Base-by-base conservation (phyloP, 2,113 vertebrate genomes). In the Gobius niger region DNA sequence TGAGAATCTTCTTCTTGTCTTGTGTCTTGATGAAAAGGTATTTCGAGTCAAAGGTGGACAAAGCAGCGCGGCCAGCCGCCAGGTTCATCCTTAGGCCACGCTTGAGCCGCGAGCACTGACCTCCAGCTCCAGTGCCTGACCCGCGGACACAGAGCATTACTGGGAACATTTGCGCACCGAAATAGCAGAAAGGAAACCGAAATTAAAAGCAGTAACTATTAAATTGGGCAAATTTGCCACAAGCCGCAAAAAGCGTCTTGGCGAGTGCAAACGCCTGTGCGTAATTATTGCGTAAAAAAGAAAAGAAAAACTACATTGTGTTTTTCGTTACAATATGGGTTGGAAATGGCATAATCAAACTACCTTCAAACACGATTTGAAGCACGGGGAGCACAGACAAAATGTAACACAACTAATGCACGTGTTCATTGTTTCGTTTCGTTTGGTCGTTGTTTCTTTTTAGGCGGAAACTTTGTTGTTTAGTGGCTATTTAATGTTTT, bases 51-150 rank as follows among this genome's bases (percentile, higher is more conserved):
- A 96, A 96, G 95, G 95, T 96, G 92, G 95, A 95, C 94, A 94
- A 95, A 94, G 95, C 95, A 95, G 93, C 91, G 92, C 93, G 90
- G 94, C 91, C 94, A 97, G 92, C 93, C 89, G 94, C 91, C 94
- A 97, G 96, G 98, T 99, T 99, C 98, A 99, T 90, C 92, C 93
- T 96, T 94, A 95, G 98, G 97, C 96, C 98, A 99, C 93, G 94
- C 97, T 97, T 95, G 94, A 97, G 96, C 95, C 93, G 87, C 93
- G 88, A 97, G 95, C 93, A 93, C 92, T 99, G 98, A 98, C 98
- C 98, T 96, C 95, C 92, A 92, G 96, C 96, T 96, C 95, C 92
- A 92, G 96, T 96, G 95, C 94, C 94, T 99, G 96, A 99, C 98
- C 98, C 93, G 93, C 94, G 94, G 95, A 97, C 94, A 93, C 81